A percentile compares a stretch with the other conserved stretches of the same genome.
Evolutionary conservation across 2,113 vertebrate genomes (phyloP).

Genomic region (Scytalopus superciliaris): DNA sequence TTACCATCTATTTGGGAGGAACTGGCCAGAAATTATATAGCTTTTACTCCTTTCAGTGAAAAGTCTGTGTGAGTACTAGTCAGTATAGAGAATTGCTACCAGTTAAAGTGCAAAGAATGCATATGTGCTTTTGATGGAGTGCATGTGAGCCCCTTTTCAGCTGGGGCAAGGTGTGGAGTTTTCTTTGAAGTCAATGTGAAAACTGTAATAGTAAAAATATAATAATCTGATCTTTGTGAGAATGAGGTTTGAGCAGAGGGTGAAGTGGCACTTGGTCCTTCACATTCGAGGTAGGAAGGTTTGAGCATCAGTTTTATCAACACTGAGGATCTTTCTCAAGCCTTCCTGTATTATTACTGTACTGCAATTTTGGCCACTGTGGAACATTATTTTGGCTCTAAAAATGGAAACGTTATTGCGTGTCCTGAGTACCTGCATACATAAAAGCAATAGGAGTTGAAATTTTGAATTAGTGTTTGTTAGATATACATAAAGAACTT

Average conservation of each 20-base stretch:
- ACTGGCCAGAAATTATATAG: background rate
- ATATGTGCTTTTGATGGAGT: background rate
- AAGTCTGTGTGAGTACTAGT: background rate
- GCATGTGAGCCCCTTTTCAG: background rate
- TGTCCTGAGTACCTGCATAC: background rate
- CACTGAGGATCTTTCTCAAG: background rate
- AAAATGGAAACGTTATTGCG: background rate
- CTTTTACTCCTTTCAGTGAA: background rate
- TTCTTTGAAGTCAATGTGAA: background rate
- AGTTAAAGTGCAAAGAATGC: background rate
- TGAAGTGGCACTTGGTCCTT: background rate
- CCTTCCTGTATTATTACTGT: background rate
- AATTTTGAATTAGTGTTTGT: background rate
- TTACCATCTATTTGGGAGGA: background rate
- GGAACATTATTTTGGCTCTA: background rate
- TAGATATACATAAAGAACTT: background rate
- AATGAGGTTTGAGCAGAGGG: background rate
- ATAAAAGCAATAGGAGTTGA: background rate
- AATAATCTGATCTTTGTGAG: rapidly evolving
- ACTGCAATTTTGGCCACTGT: background rate
- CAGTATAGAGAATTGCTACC: background rate
- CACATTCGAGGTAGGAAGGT: background rate
- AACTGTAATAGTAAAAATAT: background rate
- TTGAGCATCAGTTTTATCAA: background rate
- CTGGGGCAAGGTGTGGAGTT: background rate